Evolutionary conservation across 2,888 invertebrate genomes (phyloP).

Genomic region (Argynnis bischoffii): DNA sequence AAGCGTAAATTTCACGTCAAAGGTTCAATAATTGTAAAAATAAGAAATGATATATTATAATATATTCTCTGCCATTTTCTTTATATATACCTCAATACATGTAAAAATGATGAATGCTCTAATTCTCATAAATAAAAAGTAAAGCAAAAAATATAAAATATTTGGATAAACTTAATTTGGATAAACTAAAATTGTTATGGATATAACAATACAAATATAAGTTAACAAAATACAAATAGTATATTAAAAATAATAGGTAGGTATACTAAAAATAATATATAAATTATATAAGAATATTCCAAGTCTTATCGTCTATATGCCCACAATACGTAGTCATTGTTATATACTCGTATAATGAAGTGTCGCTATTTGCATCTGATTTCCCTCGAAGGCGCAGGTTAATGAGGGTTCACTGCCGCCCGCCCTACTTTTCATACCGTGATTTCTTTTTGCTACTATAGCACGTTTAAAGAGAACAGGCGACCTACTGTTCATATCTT

Average conservation of each 20-base stretch:
- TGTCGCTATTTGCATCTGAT: slow-evolving; percentile 24
- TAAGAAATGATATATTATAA: too few relatives aligned
- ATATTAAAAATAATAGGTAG: neutral
- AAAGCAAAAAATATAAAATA: too few relatives aligned
- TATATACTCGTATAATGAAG: slow-evolving; percentile 21
- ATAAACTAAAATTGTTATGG: too few relatives aligned
- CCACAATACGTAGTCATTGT: neutral
- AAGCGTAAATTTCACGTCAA: too few relatives aligned
- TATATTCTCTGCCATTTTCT: too few relatives aligned
- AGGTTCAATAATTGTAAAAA: too few relatives aligned
- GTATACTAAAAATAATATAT: neutral
- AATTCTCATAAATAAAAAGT: too few relatives aligned
- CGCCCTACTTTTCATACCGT: slow-evolving; percentile 26
- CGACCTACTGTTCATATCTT: neutral
- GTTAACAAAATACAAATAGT: too few relatives aligned
- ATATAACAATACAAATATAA: too few relatives aligned
- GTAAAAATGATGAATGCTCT: too few relatives aligned
- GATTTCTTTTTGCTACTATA: slow-evolving; percentile 18
- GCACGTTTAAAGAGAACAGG: neutral
- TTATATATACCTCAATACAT: too few relatives aligned
- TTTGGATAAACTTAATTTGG: too few relatives aligned
- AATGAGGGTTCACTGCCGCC: slow-evolving; percentile 25
- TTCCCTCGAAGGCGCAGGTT: slow-evolving; percentile 28
- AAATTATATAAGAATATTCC: neutral
- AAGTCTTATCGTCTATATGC: neutral